These are phyloP conservation scores for Schlechtendalia chinensis DNA, from an alignment of 1,140 invertebrate genomes.

Conservation along the genomic window DNA sequence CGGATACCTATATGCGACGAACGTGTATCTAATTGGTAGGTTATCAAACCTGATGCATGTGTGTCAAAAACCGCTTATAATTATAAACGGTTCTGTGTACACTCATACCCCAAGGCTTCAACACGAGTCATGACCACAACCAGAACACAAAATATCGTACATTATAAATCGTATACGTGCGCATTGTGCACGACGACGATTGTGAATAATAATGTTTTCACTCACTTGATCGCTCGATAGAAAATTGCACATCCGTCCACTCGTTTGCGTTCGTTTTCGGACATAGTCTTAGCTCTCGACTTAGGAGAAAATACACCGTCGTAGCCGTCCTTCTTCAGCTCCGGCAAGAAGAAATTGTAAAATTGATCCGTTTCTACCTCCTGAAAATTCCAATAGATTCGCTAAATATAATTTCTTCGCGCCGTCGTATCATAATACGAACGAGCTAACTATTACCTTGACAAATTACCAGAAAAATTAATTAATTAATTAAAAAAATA, in stretches of 20 bases:
- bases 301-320: conserved; percentile 99
- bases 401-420: not conserved
- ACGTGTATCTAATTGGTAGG: conserved; percentile 15
- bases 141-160: conserved; percentile 14
- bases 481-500: not conserved
- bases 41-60: conserved; percentile 30
- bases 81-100: not conserved
- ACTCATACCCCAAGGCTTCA: not conserved
- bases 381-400: conserved; percentile 59
- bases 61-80: conserved; percentile 42
- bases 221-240: conserved; percentile 90
- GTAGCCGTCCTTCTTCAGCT: conserved; percentile 90
- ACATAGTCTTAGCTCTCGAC: conserved; percentile 97
- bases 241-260: conserved; percentile 99
- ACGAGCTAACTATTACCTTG: not conserved
- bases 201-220: conserved; percentile 52
- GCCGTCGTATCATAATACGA: not conserved
- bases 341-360: conserved; percentile 93
- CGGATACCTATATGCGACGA: not conserved
- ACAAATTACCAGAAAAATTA: not conserved
- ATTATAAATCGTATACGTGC: not conserved
- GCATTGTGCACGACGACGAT: not conserved
- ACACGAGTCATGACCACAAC: conserved; percentile 32
- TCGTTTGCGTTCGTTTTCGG: conserved; percentile 91
- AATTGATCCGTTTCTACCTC: conserved; percentile 99